Evolutionary conservation across 2,888 invertebrate species (phyloP).

Genomic region (Mongoloraphidia duomilia): DNA sequence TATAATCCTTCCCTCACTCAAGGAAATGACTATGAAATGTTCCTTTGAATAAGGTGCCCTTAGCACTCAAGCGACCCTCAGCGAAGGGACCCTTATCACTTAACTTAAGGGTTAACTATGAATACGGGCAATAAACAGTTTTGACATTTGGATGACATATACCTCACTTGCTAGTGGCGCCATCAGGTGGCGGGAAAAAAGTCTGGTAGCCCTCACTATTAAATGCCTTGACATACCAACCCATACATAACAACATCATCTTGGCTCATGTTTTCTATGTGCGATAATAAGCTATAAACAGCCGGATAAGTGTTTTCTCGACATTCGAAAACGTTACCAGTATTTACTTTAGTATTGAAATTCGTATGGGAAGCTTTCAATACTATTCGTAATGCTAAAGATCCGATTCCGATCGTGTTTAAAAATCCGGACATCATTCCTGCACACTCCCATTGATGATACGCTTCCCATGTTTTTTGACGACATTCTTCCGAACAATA

Average conservation of each 20-base stretch:
- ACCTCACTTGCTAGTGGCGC: too few relatives aligned
- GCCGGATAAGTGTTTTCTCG: conserved; percentile 39
- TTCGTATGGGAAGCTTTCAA: conserved; percentile 30
- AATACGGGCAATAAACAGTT: too few relatives aligned
- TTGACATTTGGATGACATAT: too few relatives aligned
- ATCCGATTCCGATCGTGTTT: conserved; percentile 60
- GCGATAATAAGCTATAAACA: conserved; percentile 57
- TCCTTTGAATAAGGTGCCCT: too few relatives aligned
- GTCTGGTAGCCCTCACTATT: too few relatives aligned
- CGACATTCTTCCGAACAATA: conserved; percentile 57
- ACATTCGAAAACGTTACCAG: conserved; percentile 28
- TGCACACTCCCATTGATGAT: conserved; percentile 60
- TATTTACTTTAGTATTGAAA: conserved; percentile 20
- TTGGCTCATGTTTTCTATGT: conserved; percentile 51
- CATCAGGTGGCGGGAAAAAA: too few relatives aligned
- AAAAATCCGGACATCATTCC: conserved; percentile 47
- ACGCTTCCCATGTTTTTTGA: conserved; percentile 33
- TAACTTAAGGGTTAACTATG: too few relatives aligned
- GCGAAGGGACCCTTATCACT: too few relatives aligned
- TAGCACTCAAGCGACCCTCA: too few relatives aligned
- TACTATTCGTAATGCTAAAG: conserved; percentile 58
- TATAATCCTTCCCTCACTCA: too few relatives aligned
- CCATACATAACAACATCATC: conserved; percentile 55
- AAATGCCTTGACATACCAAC: conserved; percentile 35
- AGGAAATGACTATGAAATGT: too few relatives aligned